Percentiles rank a stretch among this genome's conserved stretches.
phyloP scores from a whole-genome alignment of 2,888 invertebrate genomes.

The Eupithecia inturbata region DNA sequence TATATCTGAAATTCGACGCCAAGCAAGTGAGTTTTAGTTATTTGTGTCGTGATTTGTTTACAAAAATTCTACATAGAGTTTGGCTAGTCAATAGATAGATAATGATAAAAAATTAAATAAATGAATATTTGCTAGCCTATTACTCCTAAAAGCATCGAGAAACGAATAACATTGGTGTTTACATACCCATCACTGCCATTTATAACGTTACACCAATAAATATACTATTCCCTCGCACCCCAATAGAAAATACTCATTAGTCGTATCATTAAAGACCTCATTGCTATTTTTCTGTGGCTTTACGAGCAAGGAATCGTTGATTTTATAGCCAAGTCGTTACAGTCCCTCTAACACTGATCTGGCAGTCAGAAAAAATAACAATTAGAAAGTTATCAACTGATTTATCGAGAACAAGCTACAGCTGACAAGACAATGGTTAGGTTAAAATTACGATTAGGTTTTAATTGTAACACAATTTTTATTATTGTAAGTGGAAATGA shows the following conservation, averaged over 20 bases:
- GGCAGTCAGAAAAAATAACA: slow-evolving; percentile 11
- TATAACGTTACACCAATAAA: slow-evolving; percentile 8
- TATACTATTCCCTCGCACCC: slow-evolving; percentile 6
- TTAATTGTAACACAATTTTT: neutral
- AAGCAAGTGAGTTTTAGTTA: too few relatives aligned
- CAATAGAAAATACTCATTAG: slow-evolving; percentile 50
- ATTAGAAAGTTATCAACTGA: neutral
- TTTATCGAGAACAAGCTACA: neutral
- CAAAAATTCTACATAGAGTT: too few relatives aligned
- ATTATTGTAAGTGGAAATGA: neutral
- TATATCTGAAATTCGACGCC: too few relatives aligned
- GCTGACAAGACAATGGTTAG: neutral
- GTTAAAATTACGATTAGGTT: too few relatives aligned
- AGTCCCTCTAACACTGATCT: slow-evolving; percentile 43
- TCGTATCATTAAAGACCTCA: slow-evolving; percentile 49
- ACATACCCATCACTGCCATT: slow-evolving; percentile 1
- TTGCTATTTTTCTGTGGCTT: slow-evolving; percentile 16
- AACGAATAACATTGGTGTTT: neutral
- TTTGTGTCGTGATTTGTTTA: too few relatives aligned
- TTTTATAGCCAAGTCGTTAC: slow-evolving; percentile 44
- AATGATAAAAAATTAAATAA: neutral
- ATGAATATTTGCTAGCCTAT: neutral
- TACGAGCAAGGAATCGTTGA: slow-evolving; percentile 54
- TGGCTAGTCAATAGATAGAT: too few relatives aligned
- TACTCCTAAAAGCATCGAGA: neutral